Conservation (phyloP, 2,797 vertebrate genomes). For the Meriones psammophilus region DNA sequence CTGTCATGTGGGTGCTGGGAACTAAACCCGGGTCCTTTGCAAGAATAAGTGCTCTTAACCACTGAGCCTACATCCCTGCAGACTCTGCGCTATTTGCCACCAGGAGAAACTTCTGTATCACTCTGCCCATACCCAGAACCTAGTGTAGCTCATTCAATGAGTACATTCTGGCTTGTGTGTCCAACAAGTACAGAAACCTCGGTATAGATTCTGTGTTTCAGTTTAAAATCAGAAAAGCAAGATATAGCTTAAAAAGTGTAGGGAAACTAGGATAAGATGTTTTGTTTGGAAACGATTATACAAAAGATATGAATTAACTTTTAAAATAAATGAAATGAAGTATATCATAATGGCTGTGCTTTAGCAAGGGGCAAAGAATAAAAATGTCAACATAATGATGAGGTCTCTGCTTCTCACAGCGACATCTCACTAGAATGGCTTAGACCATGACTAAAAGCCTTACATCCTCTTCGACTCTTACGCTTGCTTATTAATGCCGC, state of each 20-base stretch:
- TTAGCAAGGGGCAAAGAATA: constrained; percentile 59
- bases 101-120: not conserved
- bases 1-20: not conserved
- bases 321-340: constrained; percentile 65
- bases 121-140: not conserved
- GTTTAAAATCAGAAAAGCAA: constrained; percentile 69
- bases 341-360: constrained; percentile 62
- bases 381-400: constrained; percentile 65
- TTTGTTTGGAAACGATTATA: constrained; percentile 66
- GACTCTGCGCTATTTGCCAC: constrained; percentile 3
- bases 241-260: constrained; percentile 47
- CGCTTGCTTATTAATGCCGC: constrained; percentile 67
- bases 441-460: constrained; percentile 80
- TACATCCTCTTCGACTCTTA: constrained; percentile 62
- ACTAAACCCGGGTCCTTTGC: not conserved
- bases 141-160: not conserved
- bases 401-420: constrained; percentile 61
- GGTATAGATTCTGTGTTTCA: constrained; percentile 63
- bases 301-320: constrained; percentile 55
- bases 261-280: constrained; percentile 36
- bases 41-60: not conserved
- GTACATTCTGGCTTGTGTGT: constrained; percentile 27
- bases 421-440: constrained; percentile 44
- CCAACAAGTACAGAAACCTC: constrained; percentile 36
- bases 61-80: not conserved